Base-by-base conservation (phyloP, 1,140 invertebrate species). In the Neotoxoptera formosana region DNA sequence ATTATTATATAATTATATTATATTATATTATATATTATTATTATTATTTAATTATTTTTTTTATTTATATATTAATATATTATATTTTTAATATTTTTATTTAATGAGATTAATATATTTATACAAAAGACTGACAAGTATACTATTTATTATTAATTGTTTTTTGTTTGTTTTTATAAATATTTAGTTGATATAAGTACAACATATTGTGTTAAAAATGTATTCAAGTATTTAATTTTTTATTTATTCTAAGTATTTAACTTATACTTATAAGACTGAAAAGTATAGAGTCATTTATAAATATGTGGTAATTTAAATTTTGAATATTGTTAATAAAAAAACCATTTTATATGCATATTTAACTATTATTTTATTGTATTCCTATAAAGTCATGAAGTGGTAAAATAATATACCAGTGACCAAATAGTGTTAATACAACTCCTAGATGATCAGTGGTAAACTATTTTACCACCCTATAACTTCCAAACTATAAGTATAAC, bases 271-370 rank as follows among this genome's bases (percentile, higher is more conserved):
- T 25, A 88, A 88, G 86, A 51, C 47, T 88, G 86, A 88, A 88
- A 48, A 88, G 25, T 51, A 48, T 88, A 88, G 47, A 88, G 41
- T 88, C 86, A 84, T 86, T 86, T 23, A n/a, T 88, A 88, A 88
- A 48, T 88, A 11, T 47, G 11, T 87, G 45, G n/a, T 88, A 86
- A 41, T 88, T 87, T 48, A 41, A 36, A 41, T 83, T 83, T 83
- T 34, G 7, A 81, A 81, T 83, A 36, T 83, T 83, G 21, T 83
- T 83, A 83, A 23, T 83, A 83, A 83, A 83, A 83, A 36, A 36
- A 25, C 14, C 11, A 34, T 81, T 83, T 36, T 41, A 83, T 83
- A 36, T 83, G 81, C 81, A 83, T 41, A 83, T 83, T 83, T 83
- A 34, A 83, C 81, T 83, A 41, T 36, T 83, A 36, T 83, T 83